phyloP scores from a whole-genome alignment of 2,888 invertebrate species.

The Priocnemis perturbator region DNA sequence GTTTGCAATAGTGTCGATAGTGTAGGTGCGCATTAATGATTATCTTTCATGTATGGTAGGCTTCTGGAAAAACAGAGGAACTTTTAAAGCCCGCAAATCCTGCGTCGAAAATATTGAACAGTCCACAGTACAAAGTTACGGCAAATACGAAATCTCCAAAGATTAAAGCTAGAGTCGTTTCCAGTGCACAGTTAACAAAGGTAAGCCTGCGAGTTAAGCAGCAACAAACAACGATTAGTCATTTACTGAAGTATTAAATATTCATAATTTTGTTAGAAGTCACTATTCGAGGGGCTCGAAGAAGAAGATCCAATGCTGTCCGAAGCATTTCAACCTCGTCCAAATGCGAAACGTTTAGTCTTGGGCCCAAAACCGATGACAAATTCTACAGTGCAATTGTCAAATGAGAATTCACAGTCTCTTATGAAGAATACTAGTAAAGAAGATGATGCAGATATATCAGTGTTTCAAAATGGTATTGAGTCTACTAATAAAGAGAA shows the following conservation, averaged over 20 bases:
- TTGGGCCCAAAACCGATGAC: constrained; percentile 78
- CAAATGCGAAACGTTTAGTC: constrained; percentile 85
- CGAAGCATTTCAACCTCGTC: constrained; percentile 77
- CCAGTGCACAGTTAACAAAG: constrained; percentile 70
- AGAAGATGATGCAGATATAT: constrained; percentile 27
- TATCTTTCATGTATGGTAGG: constrained; percentile 66
- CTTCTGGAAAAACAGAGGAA: constrained; percentile 80
- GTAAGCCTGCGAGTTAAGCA: constrained; percentile 52
- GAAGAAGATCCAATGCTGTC: constrained; percentile 84
- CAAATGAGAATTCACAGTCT: constrained; percentile 34
- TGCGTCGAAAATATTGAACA: constrained; percentile 81
- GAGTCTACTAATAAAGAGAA: constrained; percentile 64
- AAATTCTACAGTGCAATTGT: constrained; percentile 39
- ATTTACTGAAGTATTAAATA: neutral
- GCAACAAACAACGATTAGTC: neutral
- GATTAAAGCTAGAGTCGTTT: constrained; percentile 77
- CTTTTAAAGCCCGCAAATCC: constrained; percentile 84
- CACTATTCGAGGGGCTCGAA: constrained; percentile 90
- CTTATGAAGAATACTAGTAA: constrained; percentile 26
- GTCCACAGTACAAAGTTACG: constrained; percentile 79
- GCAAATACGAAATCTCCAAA: constrained; percentile 78
- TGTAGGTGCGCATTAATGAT: too few species aligned
- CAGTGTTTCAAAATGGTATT: constrained; percentile 27
- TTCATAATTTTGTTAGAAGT: constrained; percentile 77
- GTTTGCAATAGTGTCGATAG: too few species aligned